Percentiles rank a stretch among this genome's conserved stretches.
Conservation (phyloP, 2,797 vertebrate genomes). For the Ceryle rudis region DNA sequence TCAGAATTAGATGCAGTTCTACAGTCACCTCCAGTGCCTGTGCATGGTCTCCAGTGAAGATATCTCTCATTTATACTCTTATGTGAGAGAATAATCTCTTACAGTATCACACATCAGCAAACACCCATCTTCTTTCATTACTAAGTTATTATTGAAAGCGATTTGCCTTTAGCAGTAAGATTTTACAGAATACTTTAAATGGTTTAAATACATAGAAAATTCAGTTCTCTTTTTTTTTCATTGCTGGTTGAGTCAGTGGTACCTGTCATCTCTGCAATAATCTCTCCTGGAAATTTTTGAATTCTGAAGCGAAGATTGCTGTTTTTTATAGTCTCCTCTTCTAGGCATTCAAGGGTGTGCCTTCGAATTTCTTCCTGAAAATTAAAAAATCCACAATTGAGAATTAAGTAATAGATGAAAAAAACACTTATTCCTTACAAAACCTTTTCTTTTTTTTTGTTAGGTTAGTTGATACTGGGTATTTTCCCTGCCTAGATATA, state of each 20-base stretch:
- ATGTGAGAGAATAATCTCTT: not conserved
- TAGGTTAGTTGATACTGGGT: not conserved
- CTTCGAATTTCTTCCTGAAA: conserved; percentile 81
- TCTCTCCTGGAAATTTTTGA: conserved; percentile 53
- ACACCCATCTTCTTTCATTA: not conserved
- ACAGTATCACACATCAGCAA: not conserved
- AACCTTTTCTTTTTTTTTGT: not conserved
- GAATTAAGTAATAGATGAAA: not conserved
- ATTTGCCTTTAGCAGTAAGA: not conserved
- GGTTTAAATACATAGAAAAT: not conserved
- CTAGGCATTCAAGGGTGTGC: conserved; percentile 78
- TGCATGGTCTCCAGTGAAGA: no score
- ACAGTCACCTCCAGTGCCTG: not conserved
- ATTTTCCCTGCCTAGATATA: not conserved
- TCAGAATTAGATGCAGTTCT: not conserved
- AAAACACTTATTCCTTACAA: not conserved
- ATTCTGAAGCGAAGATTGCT: conserved; percentile 81
- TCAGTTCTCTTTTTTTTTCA: not conserved
- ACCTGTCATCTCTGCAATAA: conserved; percentile 81
- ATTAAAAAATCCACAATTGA: not conserved
- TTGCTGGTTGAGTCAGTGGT: not conserved
- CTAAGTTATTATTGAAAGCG: not conserved
- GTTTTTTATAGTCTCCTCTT: conserved; percentile 88
- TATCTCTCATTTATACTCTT: not conserved
- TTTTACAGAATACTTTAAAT: not conserved